These are phyloP conservation scores for Stegastes partitus DNA, from an alignment of 2,113 vertebrate genomes.

Conservation along the genomic window DNA sequence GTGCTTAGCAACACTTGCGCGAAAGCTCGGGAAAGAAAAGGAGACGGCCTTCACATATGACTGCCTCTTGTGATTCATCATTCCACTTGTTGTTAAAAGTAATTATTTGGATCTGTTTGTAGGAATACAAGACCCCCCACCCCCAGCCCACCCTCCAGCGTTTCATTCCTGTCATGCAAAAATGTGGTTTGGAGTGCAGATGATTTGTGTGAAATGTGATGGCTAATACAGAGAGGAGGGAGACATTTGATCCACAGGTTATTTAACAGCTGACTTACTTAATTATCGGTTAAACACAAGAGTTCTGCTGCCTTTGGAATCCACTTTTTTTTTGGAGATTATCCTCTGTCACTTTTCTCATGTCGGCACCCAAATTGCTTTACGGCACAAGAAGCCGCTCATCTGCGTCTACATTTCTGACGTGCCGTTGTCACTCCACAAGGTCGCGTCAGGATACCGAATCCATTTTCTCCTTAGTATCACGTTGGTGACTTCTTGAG, in stretches of 20 bases:
- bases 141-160: too few species aligned
- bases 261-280: conserved; percentile 43
- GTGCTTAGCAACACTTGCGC: conserved; percentile 22
- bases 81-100: background rate
- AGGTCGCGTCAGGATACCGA: conserved; percentile 11
- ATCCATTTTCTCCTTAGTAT: background rate
- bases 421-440: background rate
- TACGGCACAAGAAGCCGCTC: background rate
- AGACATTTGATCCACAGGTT: conserved; percentile 45
- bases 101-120: background rate
- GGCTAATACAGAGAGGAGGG: conserved; percentile 1
- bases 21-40: background rate
- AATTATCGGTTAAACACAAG: conserved; percentile 34
- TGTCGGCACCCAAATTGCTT: conserved; percentile 8
- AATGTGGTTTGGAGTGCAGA: background rate
- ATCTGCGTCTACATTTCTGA: conserved; percentile 1
- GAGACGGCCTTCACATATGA: conserved; percentile 31
- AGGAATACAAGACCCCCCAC: too few species aligned
- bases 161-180: background rate
- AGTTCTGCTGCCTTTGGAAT: conserved; percentile 14
- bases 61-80: background rate
- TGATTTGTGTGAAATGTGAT: background rate
- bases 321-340: background rate
- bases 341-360: background rate
- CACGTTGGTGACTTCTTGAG: conserved; percentile 1